Conservation (phyloP, 2,888 invertebrate species). For the Tinea semifulvella region DNA sequence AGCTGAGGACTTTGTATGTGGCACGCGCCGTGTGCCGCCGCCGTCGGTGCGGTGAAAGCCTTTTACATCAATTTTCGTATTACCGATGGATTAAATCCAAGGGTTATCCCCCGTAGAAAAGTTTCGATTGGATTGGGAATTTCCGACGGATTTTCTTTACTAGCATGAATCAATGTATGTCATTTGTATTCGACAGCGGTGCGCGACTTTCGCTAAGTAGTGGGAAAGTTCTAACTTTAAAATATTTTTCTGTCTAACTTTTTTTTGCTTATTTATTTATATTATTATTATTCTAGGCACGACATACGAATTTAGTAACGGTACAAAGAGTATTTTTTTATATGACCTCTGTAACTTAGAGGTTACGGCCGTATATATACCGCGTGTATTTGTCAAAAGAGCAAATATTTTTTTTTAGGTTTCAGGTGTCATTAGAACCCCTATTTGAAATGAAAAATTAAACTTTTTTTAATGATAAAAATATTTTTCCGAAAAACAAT, state of each 20-base stretch:
- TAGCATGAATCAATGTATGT: slow-evolving; percentile 57
- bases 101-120: slow-evolving; percentile 50
- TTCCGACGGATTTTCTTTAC: slow-evolving; percentile 22
- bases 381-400: no score
- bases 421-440: no score
- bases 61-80: slow-evolving; percentile 65
- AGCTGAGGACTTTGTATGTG: slow-evolving; percentile 43
- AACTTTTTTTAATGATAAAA: no score
- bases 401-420: no score
- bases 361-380: no score
- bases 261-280: no score
- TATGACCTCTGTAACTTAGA: no score
- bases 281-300: no score
- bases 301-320: no score
- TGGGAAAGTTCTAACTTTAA: neutral
- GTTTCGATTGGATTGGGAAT: slow-evolving; percentile 53
- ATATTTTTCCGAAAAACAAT: no score
- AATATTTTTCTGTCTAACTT: neutral
- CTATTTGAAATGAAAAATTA: no score
- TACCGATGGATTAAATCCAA: slow-evolving; percentile 63
- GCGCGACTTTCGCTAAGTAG: slow-evolving; percentile 28
- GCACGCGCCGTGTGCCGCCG: slow-evolving; percentile 34
- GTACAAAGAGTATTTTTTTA: no score
- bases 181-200: slow-evolving; percentile 56
- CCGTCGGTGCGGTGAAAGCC: slow-evolving; percentile 36